Evolutionary conservation across 2,113 vertebrate genomes (phyloP).

Genomic region (Peucedramus taeniatus): DNA sequence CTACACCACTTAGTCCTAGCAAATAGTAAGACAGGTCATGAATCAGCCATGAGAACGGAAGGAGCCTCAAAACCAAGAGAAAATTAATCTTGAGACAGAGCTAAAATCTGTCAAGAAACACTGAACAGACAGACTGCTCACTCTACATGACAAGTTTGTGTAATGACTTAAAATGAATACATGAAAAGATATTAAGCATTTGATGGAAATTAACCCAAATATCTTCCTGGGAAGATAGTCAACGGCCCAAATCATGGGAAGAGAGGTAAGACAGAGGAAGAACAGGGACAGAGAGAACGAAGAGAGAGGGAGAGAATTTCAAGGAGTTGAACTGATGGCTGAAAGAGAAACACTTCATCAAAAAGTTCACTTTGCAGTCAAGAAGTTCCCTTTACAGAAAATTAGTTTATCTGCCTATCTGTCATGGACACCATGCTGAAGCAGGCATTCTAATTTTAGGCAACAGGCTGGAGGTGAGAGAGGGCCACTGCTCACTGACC

Average conservation of each 20-base stretch:
- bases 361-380: background rate
- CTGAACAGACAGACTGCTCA: background rate
- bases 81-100: background rate
- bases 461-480: background rate
- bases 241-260: background rate
- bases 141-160: background rate
- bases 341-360: background rate
- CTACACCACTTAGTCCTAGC: background rate
- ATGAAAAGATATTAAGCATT: background rate
- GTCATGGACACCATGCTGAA: background rate
- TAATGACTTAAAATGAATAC: background rate
- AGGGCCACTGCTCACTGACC: background rate
- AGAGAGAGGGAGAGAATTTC: background rate
- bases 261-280: background rate
- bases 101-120: background rate
- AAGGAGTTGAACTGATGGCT: background rate
- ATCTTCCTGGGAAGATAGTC: background rate
- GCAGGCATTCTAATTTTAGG: background rate
- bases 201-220: background rate
- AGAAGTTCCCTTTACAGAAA: background rate
- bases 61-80: background rate
- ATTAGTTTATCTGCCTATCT: background rate
- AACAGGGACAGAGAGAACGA: background rate
- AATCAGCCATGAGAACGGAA: conserved; percentile 18
- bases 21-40: background rate